phyloP scores from a whole-genome alignment of 2,113 vertebrate species.

The Hypanus sabinus region DNA sequence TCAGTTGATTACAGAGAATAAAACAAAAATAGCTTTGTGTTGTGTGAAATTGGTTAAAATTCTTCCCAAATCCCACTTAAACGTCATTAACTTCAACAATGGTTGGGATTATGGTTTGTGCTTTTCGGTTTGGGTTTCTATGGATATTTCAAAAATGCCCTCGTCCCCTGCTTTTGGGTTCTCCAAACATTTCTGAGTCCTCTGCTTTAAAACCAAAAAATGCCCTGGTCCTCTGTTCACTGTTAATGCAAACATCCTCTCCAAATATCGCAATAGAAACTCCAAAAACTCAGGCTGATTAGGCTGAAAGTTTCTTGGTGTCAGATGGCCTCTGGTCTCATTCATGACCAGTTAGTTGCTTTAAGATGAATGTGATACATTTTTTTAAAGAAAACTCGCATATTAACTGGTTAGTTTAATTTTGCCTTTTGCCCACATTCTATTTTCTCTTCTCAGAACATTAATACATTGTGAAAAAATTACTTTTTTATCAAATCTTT shows the following conservation, averaged over 20 bases:
- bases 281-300: not conserved
- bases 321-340: not conserved
- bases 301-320: not conserved
- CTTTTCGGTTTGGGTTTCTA: too few relatives aligned
- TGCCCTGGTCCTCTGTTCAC: too few relatives aligned
- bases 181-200: too few relatives aligned
- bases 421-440: not conserved
- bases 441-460: slow-evolving; percentile 1
- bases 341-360: not conserved
- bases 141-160: too few relatives aligned
- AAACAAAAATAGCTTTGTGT: not conserved
- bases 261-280: not conserved
- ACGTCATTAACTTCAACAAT: not conserved
- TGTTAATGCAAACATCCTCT: not conserved
- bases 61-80: not conserved
- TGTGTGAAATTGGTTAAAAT: not conserved
- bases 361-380: not conserved
- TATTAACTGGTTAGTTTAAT: not conserved
- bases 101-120: not conserved
- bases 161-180: too few relatives aligned
- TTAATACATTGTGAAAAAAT: not conserved
- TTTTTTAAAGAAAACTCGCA: not conserved
- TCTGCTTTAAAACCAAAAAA: too few relatives aligned
- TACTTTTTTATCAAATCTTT: slow-evolving; percentile 8
- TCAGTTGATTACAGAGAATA: not conserved